phyloP scores from a whole-genome alignment of 2,113 vertebrate genomes.

The Nanorana parkeri region DNA sequence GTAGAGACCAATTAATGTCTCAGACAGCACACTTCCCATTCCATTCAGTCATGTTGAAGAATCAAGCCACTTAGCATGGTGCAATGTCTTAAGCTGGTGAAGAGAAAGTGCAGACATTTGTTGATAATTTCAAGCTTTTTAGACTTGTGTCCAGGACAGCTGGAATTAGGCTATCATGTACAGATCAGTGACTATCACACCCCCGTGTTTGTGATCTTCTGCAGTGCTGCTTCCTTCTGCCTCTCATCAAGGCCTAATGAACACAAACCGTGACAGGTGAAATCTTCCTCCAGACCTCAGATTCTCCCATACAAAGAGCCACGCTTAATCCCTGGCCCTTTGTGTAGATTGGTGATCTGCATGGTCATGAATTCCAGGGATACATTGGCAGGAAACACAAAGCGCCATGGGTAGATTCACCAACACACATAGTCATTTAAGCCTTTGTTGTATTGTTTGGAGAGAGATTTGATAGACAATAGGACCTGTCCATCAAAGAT shows the following conservation, averaged over 20 bases:
- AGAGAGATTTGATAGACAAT: conserved; percentile 87
- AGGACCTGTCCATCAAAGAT: conserved; percentile 85
- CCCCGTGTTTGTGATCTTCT: conserved; percentile 70
- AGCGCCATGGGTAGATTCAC: conserved; percentile 71
- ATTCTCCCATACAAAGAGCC: conserved; percentile 78
- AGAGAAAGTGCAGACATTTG: conserved; percentile 35
- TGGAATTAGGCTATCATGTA: conserved; percentile 59
- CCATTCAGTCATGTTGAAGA: background rate
- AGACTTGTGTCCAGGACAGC: conserved; percentile 59
- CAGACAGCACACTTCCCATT: background rate
- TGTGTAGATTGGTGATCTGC: conserved; percentile 86
- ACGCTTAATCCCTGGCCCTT: conserved; percentile 79
- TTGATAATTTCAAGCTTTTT: conserved; percentile 55
- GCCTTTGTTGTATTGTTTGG: conserved; percentile 86
- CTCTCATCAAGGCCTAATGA: conserved; percentile 80
- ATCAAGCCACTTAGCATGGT: background rate
- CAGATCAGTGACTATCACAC: conserved; percentile 74
- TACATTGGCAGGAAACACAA: conserved; percentile 57
- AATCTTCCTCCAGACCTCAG: conserved; percentile 82
- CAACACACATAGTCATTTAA: conserved; percentile 74
- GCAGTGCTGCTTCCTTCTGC: conserved; percentile 71
- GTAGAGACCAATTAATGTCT: background rate
- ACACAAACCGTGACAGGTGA: conserved; percentile 85
- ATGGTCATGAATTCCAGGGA: conserved; percentile 87
- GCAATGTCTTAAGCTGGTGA: conserved; percentile 1